Evolutionary conservation across 2,113 vertebrate genomes (phyloP), one percentile per base, ranked within the genome.

Genomic region (Oplegnathus fasciatus): DNA sequence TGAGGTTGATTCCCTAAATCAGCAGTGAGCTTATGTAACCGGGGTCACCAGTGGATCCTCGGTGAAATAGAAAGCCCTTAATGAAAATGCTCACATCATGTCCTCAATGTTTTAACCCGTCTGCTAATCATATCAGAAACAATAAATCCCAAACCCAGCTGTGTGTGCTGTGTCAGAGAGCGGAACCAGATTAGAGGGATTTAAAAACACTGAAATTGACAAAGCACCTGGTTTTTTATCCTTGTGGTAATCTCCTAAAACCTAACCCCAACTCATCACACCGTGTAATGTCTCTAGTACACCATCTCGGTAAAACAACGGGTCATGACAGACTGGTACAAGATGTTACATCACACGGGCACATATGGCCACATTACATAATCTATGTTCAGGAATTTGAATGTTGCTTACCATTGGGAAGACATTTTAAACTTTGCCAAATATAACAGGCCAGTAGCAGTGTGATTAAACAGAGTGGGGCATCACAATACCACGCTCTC

Each of bases 141-240:
- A 86, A 87, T 87, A 83, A 91, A 80, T 91, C 89, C 84, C 68
- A 42, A 37, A 42, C 76, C 86, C 89, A 91, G 88, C 86, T 92
- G 89, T 72, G 69, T 83, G 82, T 86, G 64, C 78, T 85, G 75
- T 86, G 68, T 86, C 74, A 88, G 71, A 84, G 87, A 82, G 75
- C 44, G 1, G 57, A 70, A 80, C 69, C 93, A 89, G 93, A 92
- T 91, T 93, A 93, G 84, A 86, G 65, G 89, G 93, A 89, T 93
- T 94, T 86, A 83, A 89, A 86, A 92, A 84, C 76, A 88, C 58
- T 86, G 83, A 84, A 91, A 90, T 79, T 89, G 82, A 86, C 80
- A 86, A 85, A 93, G 84, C 87, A 94, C 93, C 93, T 93, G 86
- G 9, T n/a, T 88, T 92, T 93, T 89, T 91, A 89, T 92, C 80